Evolutionary conservation across 2,888 invertebrate species (phyloP), one percentile per base, ranked within the genome.

Genomic region (Erynnis tages): DNA sequence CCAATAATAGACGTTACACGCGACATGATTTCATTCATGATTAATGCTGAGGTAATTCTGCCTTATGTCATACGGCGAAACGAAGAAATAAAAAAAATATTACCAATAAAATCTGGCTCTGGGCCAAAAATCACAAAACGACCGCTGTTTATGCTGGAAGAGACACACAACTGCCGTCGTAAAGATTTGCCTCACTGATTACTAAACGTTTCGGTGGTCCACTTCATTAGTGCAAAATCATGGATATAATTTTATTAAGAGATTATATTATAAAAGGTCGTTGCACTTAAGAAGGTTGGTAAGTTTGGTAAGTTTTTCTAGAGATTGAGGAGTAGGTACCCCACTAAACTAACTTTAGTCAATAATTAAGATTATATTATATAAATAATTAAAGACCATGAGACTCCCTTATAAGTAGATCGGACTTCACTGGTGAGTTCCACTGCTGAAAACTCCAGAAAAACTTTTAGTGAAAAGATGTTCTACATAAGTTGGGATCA

Each of bases 41-140:
- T 17, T 29, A 29, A 29, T 0, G 23, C 29, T 29, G 10, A n/a
- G 27, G 41, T 16, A 40, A 37, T 8, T 11, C 5, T 2, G 19
- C 35, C 10, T 37, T 47, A 29, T 17, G 21, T 48, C 37, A 47
- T 29, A 40, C 30, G 25, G 47, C 38, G 29, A 40, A 48, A 48
- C 8, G 30, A 25, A 47, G 30, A 21, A 30, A 40, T 38, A 40
- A 48, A 48, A 34, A 35, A 47, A 47, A 46, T 47, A 48, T 48
- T 40, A 16, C 48, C 40, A 13, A 48, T 48, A 48, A 48, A 48
- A 48, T 40, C 48, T 48, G 48, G 40, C 40, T 38, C 11, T 4
- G 10, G 4, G 30, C 48, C 32, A 48, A 16, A 25, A 38, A 38
- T 29, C 38, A 40, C 16, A 41, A 41, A 47, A 47, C 47, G 38